These are phyloP conservation scores for Hemiprocne comata DNA, from an alignment of 2,113 vertebrate genomes.

Conservation along the genomic window DNA sequence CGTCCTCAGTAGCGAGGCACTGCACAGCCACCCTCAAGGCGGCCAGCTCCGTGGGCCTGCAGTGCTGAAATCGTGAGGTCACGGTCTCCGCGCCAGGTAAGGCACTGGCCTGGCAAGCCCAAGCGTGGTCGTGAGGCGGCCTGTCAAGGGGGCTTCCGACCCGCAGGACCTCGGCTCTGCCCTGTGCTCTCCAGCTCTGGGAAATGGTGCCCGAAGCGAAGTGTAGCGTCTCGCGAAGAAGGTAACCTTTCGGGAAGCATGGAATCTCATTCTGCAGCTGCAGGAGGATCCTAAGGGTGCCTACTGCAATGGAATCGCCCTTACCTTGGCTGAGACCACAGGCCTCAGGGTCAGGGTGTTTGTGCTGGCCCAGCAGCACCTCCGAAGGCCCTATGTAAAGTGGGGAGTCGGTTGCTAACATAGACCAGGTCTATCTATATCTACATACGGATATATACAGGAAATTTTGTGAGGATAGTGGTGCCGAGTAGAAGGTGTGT, in stretches of 20 bases:
- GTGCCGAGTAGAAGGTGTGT: rapidly evolving
- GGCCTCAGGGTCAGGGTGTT: rapidly evolving
- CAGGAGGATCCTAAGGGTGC: not conserved
- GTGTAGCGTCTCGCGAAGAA: rapidly evolving
- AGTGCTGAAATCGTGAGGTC: rapidly evolving
- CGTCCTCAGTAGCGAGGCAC: rapidly evolving
- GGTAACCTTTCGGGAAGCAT: rapidly evolving
- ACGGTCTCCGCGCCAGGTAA: rapidly evolving
- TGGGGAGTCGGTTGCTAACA: rapidly evolving
- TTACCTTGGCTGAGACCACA: not conserved
- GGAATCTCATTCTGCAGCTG: not conserved
- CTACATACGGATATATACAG: rapidly evolving
- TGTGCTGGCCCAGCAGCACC: rapidly evolving
- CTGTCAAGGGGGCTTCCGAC: not conserved
- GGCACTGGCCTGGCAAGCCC: not conserved
- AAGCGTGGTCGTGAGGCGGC: not conserved
- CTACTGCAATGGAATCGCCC: rapidly evolving
- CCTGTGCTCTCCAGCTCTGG: not conserved
- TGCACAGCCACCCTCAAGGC: rapidly evolving
- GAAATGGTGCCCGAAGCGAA: not conserved
- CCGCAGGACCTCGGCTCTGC: not conserved
- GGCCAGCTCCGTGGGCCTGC: rapidly evolving
- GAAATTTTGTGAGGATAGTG: rapidly evolving
- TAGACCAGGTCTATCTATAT: rapidly evolving
- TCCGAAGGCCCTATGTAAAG: rapidly evolving